Percentiles rank a stretch among this genome's conserved stretches.
phyloP scores from a whole-genome alignment of 2,888 invertebrate species.

The Drosophila gaucha region DNA sequence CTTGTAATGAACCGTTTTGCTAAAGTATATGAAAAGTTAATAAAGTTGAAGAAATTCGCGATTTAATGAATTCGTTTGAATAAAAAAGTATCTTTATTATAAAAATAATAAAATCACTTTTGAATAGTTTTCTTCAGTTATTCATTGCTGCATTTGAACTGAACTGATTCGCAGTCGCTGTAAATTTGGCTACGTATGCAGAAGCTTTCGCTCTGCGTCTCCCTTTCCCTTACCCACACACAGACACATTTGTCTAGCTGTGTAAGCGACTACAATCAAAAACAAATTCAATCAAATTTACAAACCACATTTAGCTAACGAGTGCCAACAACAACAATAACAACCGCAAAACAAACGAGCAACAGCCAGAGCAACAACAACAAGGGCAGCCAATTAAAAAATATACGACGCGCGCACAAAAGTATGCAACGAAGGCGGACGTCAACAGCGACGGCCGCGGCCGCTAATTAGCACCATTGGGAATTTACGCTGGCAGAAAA shows the following conservation, averaged over 20 bases:
- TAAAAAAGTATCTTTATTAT: neutral
- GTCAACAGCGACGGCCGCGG: slow-evolving; percentile 68
- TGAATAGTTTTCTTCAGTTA: no score
- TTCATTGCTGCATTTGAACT: no score
- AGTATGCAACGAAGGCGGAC: slow-evolving; percentile 57
- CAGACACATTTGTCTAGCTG: slow-evolving; percentile 6
- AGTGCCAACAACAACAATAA: slow-evolving; percentile 31
- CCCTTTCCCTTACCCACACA: no score
- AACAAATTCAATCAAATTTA: slow-evolving; percentile 58
- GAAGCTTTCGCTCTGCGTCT: neutral
- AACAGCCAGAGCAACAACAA: slow-evolving; percentile 22
- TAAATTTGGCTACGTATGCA: neutral
- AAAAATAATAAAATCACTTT: no score
- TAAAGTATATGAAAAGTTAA: no score
- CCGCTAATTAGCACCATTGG: slow-evolving; percentile 85
- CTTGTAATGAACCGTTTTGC: neutral
- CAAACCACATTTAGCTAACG: slow-evolving; percentile 54
- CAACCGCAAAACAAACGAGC: slow-evolving; percentile 11
- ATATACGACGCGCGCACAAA: slow-evolving; percentile 66
- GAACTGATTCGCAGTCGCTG: neutral
- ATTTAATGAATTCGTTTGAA: neutral
- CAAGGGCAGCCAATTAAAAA: slow-evolving; percentile 68
- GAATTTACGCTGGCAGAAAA: slow-evolving; percentile 73
- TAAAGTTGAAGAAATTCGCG: no score
- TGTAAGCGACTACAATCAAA: slow-evolving; percentile 28